These are phyloP conservation scores for Gambusia yucatana DNA, from an alignment of 2,797 vertebrate genomes.

Conservation along the genomic window DNA sequence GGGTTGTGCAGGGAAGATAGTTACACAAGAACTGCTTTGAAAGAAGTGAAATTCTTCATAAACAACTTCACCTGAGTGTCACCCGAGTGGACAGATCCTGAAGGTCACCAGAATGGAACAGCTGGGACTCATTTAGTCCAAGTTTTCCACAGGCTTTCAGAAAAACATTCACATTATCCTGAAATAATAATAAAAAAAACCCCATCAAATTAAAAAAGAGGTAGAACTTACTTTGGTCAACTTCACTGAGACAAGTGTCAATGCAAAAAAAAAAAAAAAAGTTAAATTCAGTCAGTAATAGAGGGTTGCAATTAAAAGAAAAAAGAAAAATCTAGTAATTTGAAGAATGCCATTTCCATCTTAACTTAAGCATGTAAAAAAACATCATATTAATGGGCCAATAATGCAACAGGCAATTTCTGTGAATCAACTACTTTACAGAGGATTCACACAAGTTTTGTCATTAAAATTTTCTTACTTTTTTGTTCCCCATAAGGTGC, in stretches of 20 bases:
- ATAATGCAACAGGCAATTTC: not conserved
- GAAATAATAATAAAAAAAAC: constrained; percentile 11
- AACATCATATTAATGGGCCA: not conserved
- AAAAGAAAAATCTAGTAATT: not conserved
- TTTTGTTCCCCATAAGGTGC: no score
- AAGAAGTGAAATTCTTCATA: not conserved
- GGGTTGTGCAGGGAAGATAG: not conserved
- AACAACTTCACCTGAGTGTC: constrained; percentile 88
- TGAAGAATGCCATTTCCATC: not conserved
- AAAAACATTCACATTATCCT: constrained; percentile 97
- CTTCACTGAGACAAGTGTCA: not conserved
- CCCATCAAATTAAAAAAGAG: not conserved
- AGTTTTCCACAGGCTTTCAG: constrained; percentile 91
- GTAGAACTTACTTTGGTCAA: no score
- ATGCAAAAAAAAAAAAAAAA: not conserved
- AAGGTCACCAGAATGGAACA: constrained; percentile 95
- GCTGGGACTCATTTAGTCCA: constrained; percentile 85
- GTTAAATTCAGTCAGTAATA: no score
- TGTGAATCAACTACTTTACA: not conserved
- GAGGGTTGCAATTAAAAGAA: no score
- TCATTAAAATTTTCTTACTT: not conserved
- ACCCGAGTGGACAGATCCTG: constrained; percentile 94
- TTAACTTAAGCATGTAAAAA: not conserved
- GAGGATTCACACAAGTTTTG: not conserved
- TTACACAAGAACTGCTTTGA: not conserved